Conservation (phyloP, 2,113 vertebrate genomes). For the Hippoglossus stenolepis region DNA sequence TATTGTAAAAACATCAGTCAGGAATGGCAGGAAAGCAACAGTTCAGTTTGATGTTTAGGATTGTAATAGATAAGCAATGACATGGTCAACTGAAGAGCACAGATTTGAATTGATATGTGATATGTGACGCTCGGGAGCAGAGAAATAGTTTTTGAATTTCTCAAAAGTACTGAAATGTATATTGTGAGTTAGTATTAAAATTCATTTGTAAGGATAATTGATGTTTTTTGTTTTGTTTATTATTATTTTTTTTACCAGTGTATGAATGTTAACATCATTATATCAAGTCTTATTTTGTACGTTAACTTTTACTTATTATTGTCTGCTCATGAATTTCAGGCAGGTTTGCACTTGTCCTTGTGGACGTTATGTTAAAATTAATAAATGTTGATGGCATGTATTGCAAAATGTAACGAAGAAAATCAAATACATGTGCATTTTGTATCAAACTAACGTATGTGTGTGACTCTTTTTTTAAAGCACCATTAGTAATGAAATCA, state of each 20-base stretch:
- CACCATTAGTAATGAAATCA: background rate
- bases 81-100: conserved; percentile 24
- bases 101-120: conserved; percentile 36
- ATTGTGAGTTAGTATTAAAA: conserved; percentile 64
- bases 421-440: conserved; percentile 73
- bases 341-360: conserved; percentile 82
- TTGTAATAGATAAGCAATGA: conserved; percentile 3
- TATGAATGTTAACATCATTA: conserved; percentile 68
- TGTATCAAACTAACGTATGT: conserved; percentile 58
- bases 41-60: background rate
- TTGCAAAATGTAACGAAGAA: conserved; percentile 74
- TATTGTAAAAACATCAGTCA: background rate
- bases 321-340: conserved; percentile 71
- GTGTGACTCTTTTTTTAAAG: background rate
- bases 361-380: conserved; percentile 72
- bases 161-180: conserved; percentile 68
- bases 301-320: conserved; percentile 66
- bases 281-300: conserved; percentile 66
- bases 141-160: conserved; percentile 41
- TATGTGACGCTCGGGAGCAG: conserved; percentile 55
- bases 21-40: conserved; percentile 12
- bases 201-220: conserved; percentile 51
- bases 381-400: conserved; percentile 76
- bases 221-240: conserved; percentile 41
- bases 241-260: conserved; percentile 54